A percentile compares a stretch with the other conserved stretches of the same genome.
Evolutionary conservation across 2,888 invertebrate genomes (phyloP).

Genomic region (Nemotelus pantherinus): DNA sequence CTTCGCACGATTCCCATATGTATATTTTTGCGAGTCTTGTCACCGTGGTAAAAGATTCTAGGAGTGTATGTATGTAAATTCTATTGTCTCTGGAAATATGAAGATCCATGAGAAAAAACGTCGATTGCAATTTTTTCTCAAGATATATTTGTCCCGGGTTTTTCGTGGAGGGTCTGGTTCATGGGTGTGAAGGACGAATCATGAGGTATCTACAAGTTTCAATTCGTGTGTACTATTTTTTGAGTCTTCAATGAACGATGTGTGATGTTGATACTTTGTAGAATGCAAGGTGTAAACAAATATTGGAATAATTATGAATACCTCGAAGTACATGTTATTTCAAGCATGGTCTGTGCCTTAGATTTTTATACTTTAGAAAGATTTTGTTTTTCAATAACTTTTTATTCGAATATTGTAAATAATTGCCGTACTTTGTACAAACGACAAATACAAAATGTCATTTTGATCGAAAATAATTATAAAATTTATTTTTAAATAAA

Average conservation of each 20-base stretch:
- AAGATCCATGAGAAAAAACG: constrained; percentile 22
- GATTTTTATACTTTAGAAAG: no score
- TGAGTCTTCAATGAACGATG: background rate
- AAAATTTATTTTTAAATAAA: no score
- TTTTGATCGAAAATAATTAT: no score
- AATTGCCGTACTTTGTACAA: no score
- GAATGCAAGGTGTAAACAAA: background rate
- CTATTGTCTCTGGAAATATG: constrained; percentile 14
- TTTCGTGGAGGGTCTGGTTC: background rate
- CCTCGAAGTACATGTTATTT: no score
- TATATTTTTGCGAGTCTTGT: no score
- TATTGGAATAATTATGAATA: background rate
- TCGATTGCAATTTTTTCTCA: background rate
- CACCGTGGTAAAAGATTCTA: background rate
- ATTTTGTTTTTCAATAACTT: no score
- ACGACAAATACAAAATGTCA: no score
- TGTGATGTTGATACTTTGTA: background rate
- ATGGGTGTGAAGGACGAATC: constrained; percentile 17
- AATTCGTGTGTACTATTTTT: no score
- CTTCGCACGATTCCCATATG: no score
- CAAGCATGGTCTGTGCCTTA: no score
- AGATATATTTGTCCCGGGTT: background rate
- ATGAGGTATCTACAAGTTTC: background rate
- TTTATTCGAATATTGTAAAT: no score
- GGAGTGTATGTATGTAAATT: background rate